A percentile compares a stretch with the other conserved stretches of the same genome.
Conservation (phyloP, 2,113 vertebrate genomes). For the Cromileptes altivelis region DNA sequence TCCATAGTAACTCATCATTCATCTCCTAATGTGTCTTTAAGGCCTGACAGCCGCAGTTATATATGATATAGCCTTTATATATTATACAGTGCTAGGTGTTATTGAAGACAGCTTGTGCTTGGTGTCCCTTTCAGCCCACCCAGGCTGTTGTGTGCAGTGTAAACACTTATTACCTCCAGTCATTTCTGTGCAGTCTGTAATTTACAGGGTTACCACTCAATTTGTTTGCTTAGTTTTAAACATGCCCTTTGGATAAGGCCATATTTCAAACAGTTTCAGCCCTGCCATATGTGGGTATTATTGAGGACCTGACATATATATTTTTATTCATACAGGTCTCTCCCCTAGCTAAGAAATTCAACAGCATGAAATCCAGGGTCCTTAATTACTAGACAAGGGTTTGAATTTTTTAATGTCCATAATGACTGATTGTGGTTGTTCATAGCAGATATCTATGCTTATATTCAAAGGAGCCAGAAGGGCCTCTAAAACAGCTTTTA, state of each 20-base stretch:
- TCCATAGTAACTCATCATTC: not conserved
- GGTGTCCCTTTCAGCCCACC: slow-evolving; percentile 19
- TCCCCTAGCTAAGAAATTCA: not conserved
- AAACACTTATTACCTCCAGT: not conserved
- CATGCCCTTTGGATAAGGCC: slow-evolving; percentile 30
- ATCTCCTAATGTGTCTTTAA: not conserved
- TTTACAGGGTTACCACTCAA: slow-evolving; percentile 1
- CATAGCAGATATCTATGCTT: slow-evolving; percentile 1
- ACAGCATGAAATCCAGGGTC: not conserved
- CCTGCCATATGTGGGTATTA: slow-evolving; percentile 24
- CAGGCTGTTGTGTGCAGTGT: not conserved
- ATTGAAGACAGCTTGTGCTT: not conserved
- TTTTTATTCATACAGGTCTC: not conserved
- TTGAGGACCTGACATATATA: not conserved
- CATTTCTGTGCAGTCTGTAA: not conserved
- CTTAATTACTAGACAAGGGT: not conserved
- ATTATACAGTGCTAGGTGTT: not conserved
- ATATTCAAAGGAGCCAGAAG: not conserved
- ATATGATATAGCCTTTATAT: not conserved
- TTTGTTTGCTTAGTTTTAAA: slow-evolving; percentile 45
- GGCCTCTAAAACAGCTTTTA: not conserved
- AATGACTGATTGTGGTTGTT: not conserved
- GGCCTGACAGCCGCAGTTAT: not conserved
- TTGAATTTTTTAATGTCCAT: not conserved
- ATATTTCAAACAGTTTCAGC: slow-evolving; percentile 36